phyloP scores from a whole-genome alignment of 2,113 vertebrate species.

The Ornithorhynchus anatinus region DNA sequence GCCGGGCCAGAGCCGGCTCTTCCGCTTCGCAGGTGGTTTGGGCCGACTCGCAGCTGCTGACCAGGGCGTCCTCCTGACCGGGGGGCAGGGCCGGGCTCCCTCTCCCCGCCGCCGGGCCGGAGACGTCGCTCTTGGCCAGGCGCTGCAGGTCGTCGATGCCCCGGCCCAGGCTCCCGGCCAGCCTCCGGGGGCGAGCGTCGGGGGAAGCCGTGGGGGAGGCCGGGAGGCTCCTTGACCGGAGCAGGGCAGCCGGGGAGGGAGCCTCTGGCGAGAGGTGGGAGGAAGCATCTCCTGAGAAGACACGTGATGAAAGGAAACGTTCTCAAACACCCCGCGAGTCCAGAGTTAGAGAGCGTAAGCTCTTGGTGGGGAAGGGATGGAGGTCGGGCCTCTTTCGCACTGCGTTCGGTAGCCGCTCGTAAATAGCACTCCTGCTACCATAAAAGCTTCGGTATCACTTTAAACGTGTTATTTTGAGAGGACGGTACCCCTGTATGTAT shows the following conservation, averaged over 20 bases:
- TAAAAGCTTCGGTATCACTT: no score
- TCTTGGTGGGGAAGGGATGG: neutral
- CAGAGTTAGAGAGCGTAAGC: no score
- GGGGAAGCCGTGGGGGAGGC: slow-evolving; percentile 78
- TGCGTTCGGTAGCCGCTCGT: no score
- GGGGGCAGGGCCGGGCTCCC: slow-evolving; percentile 54
- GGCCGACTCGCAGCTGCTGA: slow-evolving; percentile 94
- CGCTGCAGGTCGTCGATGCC: slow-evolving; percentile 55
- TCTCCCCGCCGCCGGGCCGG: slow-evolving; percentile 50
- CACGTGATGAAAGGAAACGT: no score
- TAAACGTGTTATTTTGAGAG: no score
- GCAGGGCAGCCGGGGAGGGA: slow-evolving; percentile 56
- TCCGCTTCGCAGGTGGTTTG: slow-evolving; percentile 81
- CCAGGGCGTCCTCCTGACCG: slow-evolving; percentile 73
- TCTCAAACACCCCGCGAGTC: no score
- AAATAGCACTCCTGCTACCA: no score
- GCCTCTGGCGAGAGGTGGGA: neutral
- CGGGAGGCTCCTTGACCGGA: slow-evolving; percentile 79
- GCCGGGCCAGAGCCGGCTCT: slow-evolving; percentile 36
- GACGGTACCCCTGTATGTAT: no score
- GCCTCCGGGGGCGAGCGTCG: slow-evolving; percentile 26
- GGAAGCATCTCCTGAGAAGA: slow-evolving; percentile 36
- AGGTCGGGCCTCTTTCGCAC: no score
- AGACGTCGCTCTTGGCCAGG: slow-evolving; percentile 1
- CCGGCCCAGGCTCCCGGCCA: slow-evolving; percentile 40